Evolutionary conservation across 2,888 invertebrate genomes (phyloP).

Genomic region (Ornithoptera priamus): DNA sequence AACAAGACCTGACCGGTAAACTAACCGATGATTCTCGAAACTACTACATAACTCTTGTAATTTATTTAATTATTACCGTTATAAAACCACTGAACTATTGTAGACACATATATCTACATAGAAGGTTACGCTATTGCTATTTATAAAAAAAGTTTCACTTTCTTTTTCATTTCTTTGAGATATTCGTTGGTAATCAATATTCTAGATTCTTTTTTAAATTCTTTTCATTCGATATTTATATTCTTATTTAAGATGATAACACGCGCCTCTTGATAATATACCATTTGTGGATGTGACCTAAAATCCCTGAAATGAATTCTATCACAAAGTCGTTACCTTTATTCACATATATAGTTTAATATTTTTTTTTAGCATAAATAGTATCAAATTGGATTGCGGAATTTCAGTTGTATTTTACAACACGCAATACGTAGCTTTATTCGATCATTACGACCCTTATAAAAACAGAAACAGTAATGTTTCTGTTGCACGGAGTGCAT

Average conservation of each 20-base stretch:
- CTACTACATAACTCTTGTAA: slow-evolving; percentile 24
- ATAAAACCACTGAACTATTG: not conserved
- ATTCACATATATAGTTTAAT: not conserved
- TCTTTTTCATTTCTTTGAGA: too few relatives aligned
- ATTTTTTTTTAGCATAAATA: not conserved
- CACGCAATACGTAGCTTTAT: slow-evolving; percentile 13
- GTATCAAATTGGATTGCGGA: slow-evolving; percentile 2
- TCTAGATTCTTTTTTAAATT: too few relatives aligned
- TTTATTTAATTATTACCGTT: not conserved
- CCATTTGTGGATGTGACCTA: too few relatives aligned
- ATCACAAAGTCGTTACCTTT: not conserved
- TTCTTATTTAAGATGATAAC: too few relatives aligned
- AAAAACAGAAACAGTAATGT: slow-evolving; percentile 18
- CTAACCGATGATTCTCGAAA: slow-evolving; percentile 60
- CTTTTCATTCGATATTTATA: too few relatives aligned
- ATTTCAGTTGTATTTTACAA: slow-evolving; percentile 5
- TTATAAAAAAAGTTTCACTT: too few relatives aligned
- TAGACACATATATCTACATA: too few relatives aligned
- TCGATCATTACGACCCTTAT: slow-evolving; percentile 16
- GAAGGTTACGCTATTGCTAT: too few relatives aligned
- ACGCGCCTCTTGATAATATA: too few relatives aligned
- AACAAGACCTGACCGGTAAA: slow-evolving; percentile 61
- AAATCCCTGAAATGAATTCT: not conserved
- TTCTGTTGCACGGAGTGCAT: slow-evolving; percentile 31
- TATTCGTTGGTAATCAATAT: too few relatives aligned